phyloP scores from a whole-genome alignment of 2,797 vertebrate genomes.

The Rhinoraja longicauda region DNA sequence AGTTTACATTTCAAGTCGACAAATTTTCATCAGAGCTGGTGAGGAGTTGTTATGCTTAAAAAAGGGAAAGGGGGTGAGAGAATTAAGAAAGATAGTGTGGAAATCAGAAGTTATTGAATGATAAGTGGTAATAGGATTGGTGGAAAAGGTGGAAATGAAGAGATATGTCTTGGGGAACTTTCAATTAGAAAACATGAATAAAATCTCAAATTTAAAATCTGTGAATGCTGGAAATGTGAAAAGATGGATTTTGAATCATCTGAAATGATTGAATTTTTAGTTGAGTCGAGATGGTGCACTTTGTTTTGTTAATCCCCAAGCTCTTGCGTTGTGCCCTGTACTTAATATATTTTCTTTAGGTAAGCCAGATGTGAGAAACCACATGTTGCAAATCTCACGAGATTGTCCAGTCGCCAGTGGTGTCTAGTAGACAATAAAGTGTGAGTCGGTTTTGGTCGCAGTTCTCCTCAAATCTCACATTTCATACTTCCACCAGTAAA shows the following conservation, averaged over 20 bases:
- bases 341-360: background rate
- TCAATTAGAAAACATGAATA: too few relatives aligned
- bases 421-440: background rate
- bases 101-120: too few relatives aligned
- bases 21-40: too few relatives aligned
- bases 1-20: too few relatives aligned
- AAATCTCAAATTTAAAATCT: too few relatives aligned
- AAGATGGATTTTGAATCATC: background rate
- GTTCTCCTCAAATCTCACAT: background rate
- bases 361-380: background rate
- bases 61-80: too few relatives aligned
- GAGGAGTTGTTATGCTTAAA: too few relatives aligned
- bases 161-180: too few relatives aligned
- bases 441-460: background rate
- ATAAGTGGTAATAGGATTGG: too few relatives aligned
- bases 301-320: background rate
- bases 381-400: background rate
- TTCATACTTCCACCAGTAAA: background rate
- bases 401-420: background rate
- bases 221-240: too few relatives aligned
- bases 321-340: background rate
- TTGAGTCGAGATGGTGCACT: background rate
- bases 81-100: too few relatives aligned
- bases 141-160: too few relatives aligned
- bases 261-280: background rate